A percentile compares a stretch with the other conserved stretches of the same genome.
These are phyloP conservation scores for Drosophila kurseongensis DNA, from an alignment of 1,140 invertebrate species.

Conservation along the genomic window DNA sequence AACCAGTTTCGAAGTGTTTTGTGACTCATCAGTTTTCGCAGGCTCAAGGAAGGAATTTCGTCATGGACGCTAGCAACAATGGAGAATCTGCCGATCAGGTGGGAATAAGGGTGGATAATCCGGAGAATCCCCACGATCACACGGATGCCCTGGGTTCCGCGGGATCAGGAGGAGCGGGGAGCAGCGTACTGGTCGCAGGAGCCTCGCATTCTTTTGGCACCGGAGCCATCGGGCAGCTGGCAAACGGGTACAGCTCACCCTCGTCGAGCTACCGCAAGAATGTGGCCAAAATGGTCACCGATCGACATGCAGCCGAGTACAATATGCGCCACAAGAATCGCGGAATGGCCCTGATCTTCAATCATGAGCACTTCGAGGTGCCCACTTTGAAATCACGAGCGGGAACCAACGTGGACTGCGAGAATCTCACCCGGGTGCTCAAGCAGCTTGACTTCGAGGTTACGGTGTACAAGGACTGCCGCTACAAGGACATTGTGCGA, in stretches of 20 bases:
- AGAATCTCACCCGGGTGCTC: slow-evolving; percentile 88
- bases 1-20: slow-evolving; percentile 34
- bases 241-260: slow-evolving; percentile 63
- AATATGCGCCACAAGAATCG: slow-evolving; percentile 94
- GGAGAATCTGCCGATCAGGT: slow-evolving; percentile 71
- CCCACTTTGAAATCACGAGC: slow-evolving; percentile 87
- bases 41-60: slow-evolving; percentile 48
- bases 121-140: slow-evolving; percentile 59
- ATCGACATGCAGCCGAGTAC: slow-evolving; percentile 90
- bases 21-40: slow-evolving; percentile 69
- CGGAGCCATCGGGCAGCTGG: slow-evolving; percentile 75
- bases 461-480: slow-evolving; percentile 87
- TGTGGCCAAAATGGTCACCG: slow-evolving; percentile 87
- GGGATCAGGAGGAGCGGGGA: slow-evolving; percentile 3
- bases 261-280: slow-evolving; percentile 63
- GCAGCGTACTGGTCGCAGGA: slow-evolving; percentile 17
- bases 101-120: slow-evolving; percentile 52
- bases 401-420: slow-evolving; percentile 91
- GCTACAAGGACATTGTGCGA: slow-evolving; percentile 88
- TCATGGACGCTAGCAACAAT: slow-evolving; percentile 58
- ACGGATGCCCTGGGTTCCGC: slow-evolving; percentile 71
- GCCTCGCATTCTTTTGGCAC: slow-evolving; percentile 40
- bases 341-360: slow-evolving; percentile 95
- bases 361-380: slow-evolving; percentile 92
- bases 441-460: slow-evolving; percentile 91